These are phyloP conservation scores for Acrobasis consociella DNA, from an alignment of 2,888 invertebrate genomes.

Conservation along the genomic window DNA sequence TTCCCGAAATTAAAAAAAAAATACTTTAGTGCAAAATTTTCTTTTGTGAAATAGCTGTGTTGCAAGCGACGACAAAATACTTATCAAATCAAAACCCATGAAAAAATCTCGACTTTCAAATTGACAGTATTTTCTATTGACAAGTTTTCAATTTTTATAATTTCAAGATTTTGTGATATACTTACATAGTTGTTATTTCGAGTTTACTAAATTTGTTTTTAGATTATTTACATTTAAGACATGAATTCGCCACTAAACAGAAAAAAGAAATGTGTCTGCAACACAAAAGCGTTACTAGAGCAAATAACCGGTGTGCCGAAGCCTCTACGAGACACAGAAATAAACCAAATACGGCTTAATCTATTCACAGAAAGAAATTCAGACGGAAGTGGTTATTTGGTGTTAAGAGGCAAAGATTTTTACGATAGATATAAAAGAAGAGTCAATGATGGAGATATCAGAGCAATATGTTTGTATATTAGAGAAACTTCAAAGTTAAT, in stretches of 20 bases:
- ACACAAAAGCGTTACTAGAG: conserved; percentile 46
- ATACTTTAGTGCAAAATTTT: no score
- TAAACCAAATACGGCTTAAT: conserved; percentile 60
- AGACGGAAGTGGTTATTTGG: conserved; percentile 76
- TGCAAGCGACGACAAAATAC: no score
- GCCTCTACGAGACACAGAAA: conserved; percentile 42
- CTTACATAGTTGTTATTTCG: not conserved
- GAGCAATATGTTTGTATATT: conserved; percentile 74
- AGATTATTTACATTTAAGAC: not conserved
- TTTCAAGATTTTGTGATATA: not conserved
- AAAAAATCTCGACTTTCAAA: not conserved
- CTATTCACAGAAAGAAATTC: conserved; percentile 79
- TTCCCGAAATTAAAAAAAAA: no score
- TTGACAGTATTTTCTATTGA: not conserved
- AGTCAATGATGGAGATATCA: conserved; percentile 73
- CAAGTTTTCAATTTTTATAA: conserved; percentile 2
- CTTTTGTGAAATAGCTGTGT: no score
- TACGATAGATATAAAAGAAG: conserved; percentile 66
- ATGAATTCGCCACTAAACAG: conserved; percentile 14
- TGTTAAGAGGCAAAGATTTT: conserved; percentile 79
- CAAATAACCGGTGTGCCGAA: conserved; percentile 51
- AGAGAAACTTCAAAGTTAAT: conserved; percentile 66
- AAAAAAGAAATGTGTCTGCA: conserved; percentile 58
- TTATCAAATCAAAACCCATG: not conserved
- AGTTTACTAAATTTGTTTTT: not conserved